Percentiles rank a stretch among this genome's conserved stretches.
These are phyloP conservation scores for Forbesichthys agassizii DNA, from an alignment of 2,113 vertebrate species.

Conservation along the genomic window DNA sequence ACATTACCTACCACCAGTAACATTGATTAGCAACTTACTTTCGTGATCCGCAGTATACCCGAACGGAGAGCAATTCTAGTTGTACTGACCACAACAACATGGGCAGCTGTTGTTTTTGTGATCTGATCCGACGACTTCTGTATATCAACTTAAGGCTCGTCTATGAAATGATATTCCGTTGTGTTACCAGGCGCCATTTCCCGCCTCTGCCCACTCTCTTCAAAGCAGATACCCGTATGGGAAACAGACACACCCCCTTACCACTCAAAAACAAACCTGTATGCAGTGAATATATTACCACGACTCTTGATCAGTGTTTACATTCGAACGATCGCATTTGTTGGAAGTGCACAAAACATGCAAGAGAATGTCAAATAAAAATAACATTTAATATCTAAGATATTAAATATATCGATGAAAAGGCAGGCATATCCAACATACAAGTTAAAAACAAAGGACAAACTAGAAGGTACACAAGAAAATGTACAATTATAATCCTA, in stretches of 20 bases:
- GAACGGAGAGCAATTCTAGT: slow-evolving; percentile 34
- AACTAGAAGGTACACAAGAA: too few species aligned
- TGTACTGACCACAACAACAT: slow-evolving; percentile 45
- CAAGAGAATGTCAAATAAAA: too few species aligned
- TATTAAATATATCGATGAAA: too few species aligned
- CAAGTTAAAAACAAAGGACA: too few species aligned
- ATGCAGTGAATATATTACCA: slow-evolving; percentile 5
- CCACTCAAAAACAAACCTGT: slow-evolving; percentile 50
- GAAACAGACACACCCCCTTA: slow-evolving; percentile 75
- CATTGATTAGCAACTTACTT: slow-evolving; percentile 61
- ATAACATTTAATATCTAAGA: too few species aligned
- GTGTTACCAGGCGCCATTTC: slow-evolving; percentile 94
- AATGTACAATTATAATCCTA: too few species aligned
- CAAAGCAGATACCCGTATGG: slow-evolving; percentile 86
- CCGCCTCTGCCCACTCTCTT: slow-evolving; percentile 89
- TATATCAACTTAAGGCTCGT: slow-evolving; percentile 62
- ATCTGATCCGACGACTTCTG: slow-evolving; percentile 29
- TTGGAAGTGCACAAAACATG: too few species aligned
- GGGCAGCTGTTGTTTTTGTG: slow-evolving; percentile 36
- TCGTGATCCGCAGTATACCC: slow-evolving; percentile 48
- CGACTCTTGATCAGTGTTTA: background rate
- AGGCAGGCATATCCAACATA: too few species aligned
- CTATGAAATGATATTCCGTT: slow-evolving; percentile 72
- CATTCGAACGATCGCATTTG: background rate
- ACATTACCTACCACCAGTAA: background rate